Base-by-base conservation (phyloP, 2,797 vertebrate genomes). In the Spinus pinus region DNA sequence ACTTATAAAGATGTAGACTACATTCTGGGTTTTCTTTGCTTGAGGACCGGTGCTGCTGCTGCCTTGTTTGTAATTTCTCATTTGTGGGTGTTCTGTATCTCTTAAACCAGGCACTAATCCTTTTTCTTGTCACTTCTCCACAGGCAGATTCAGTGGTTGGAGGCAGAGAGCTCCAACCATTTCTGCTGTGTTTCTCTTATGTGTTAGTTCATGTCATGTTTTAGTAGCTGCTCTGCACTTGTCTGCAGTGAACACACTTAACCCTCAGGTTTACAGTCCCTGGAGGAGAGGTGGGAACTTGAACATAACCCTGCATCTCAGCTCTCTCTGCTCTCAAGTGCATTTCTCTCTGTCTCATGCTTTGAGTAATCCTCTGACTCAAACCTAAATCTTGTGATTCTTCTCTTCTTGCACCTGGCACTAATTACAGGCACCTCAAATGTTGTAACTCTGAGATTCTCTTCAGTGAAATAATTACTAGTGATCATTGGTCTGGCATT, bases 71-170 rank as follows among this genome's bases (percentile, higher is more conserved):
- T 65, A 72, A n/a, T 44, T 83, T 65, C 57, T 78, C 31, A 12
- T 53, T 73, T 83, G 61, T 54, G 47, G 20, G 21, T 69, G 46
- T 78, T 93, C 61, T 58, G n/a, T 30, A 81, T 39, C 15, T 74
- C 8, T 22, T 57, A 79, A 86, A 33, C 8, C 25, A 86, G 69
- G 23, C 65, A 51, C 80, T 91, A 70, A 94, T 71, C 21, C 15
- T 49, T 80, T 90, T 72, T 87, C 64, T 67, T 77, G 65, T 88
- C 88, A 50, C 71, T 77, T 90, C 62, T 89, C n/a, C 65, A 20
- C 82, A 83, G 89, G 50, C 85, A 95, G 69, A 78, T 91, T 90
- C 57, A 91, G 72, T 86, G 82, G 16, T 54, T 90, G 87, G 58
- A 93, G 62, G 47, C 90, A 93, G 77, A 81, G 70, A 83, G 44